Conservation (phyloP, 2,888 invertebrate genomes). For the Callinectes sapidus region DNA sequence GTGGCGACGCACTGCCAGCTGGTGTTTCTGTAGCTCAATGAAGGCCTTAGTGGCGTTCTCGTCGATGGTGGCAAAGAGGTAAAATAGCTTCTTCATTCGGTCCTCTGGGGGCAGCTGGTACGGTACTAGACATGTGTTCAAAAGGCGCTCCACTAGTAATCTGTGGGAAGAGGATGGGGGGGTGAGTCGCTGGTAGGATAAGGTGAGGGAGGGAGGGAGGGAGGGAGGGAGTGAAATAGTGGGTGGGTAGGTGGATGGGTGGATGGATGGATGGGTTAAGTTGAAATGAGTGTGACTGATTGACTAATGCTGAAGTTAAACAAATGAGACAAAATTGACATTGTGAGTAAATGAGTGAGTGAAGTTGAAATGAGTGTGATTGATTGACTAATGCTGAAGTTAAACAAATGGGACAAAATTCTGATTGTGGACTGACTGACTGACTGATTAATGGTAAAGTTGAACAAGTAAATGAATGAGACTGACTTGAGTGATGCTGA, state of each 20-base stretch:
- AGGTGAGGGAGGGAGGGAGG: neutral
- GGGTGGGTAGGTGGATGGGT: too few relatives aligned
- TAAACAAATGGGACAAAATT: neutral
- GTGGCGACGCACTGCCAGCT: constrained; percentile 81
- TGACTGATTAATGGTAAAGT: too few relatives aligned
- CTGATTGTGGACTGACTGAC: neutral
- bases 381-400: neutral
- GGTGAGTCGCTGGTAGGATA: neutral
- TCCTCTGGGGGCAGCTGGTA: constrained; percentile 90
- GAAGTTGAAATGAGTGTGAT: too few relatives aligned
- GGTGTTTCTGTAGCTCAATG: constrained; percentile 94
- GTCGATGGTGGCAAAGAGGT: constrained; percentile 93
- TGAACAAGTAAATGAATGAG: too few relatives aligned
- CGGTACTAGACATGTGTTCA: constrained; percentile 96
- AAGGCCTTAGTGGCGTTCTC: constrained; percentile 95
- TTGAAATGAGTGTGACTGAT: neutral
- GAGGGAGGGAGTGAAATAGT: too few relatives aligned
- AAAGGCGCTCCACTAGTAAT: constrained; percentile 90
- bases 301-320: neutral
- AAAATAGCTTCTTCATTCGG: constrained; percentile 94
- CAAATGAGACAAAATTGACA: neutral
- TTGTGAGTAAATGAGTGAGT: neutral
- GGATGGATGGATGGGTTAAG: too few relatives aligned
- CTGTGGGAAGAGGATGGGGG: constrained; percentile 74
- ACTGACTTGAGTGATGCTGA: too few relatives aligned